phyloP scores from a whole-genome alignment of 2,888 invertebrate genomes.

The Temnothorax ravouxi region DNA sequence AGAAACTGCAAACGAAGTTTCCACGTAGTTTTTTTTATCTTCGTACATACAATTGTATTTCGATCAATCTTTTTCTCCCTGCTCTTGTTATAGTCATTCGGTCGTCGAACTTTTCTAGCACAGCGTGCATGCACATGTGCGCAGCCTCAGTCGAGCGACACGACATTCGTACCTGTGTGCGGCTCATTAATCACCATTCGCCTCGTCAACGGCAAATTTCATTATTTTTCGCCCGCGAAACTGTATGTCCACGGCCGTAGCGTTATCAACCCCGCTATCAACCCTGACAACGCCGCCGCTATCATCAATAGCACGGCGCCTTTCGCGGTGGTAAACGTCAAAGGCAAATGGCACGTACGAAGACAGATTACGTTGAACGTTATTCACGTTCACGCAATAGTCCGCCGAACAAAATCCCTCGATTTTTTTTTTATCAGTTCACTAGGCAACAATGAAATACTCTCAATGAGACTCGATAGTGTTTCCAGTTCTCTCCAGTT shows the following conservation, averaged over 20 bases:
- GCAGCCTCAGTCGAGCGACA: constrained; percentile 4
- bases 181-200: constrained; percentile 74
- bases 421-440: constrained; percentile 36
- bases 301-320: constrained; percentile 54
- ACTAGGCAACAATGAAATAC: constrained; percentile 26
- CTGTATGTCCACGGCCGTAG: constrained; percentile 46
- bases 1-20: background rate
- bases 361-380: constrained; percentile 75
- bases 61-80: constrained; percentile 22
- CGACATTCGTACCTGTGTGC: constrained; percentile 42
- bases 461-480: background rate
- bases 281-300: constrained; percentile 41
- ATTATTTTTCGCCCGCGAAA: constrained; percentile 66
- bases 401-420: background rate
- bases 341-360: constrained; percentile 76
- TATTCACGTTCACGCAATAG: constrained; percentile 34
- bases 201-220: constrained; percentile 69
- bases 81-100: constrained; percentile 28
- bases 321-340: constrained; percentile 62
- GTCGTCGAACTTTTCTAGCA: constrained; percentile 29
- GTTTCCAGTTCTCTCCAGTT: background rate
- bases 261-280: constrained; percentile 50
- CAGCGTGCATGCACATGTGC: background rate
- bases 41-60: constrained; percentile 1
- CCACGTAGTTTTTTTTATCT: background rate